These are phyloP conservation scores for Hirudinaria manillensis DNA, from an alignment of 2,888 invertebrate genomes.

Conservation along the genomic window DNA sequence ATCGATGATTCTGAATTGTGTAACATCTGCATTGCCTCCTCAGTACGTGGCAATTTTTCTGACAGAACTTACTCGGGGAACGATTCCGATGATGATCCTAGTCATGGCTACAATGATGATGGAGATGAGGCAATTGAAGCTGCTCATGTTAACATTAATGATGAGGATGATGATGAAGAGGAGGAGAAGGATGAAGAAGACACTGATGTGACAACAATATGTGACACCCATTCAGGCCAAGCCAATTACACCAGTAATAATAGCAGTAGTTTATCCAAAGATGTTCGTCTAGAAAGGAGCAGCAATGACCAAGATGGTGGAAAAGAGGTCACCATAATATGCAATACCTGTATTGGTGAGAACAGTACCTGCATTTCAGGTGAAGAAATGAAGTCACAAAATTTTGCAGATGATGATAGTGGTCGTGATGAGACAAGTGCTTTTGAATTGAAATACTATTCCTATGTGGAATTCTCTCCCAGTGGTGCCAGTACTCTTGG, in stretches of 20 bases:
- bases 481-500: too few relatives aligned
- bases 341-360: neutral
- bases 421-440: neutral
- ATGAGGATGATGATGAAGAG: constrained; percentile 4
- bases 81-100: neutral
- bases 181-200: neutral
- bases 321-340: neutral
- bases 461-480: too few relatives aligned
- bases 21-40: too few relatives aligned
- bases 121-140: neutral
- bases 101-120: neutral
- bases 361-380: neutral
- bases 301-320: neutral
- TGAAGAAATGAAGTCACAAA: neutral
- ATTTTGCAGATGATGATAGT: neutral
- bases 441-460: too few relatives aligned
- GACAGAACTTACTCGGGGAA: neutral
- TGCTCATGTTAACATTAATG: neutral
- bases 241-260: neutral
- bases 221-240: neutral
- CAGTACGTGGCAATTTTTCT: too few relatives aligned
- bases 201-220: neutral
- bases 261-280: neutral
- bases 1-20: too few relatives aligned
- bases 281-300: neutral